Evolutionary conservation across 1,140 invertebrate species (phyloP).

Genomic region (Ips typographus): DNA sequence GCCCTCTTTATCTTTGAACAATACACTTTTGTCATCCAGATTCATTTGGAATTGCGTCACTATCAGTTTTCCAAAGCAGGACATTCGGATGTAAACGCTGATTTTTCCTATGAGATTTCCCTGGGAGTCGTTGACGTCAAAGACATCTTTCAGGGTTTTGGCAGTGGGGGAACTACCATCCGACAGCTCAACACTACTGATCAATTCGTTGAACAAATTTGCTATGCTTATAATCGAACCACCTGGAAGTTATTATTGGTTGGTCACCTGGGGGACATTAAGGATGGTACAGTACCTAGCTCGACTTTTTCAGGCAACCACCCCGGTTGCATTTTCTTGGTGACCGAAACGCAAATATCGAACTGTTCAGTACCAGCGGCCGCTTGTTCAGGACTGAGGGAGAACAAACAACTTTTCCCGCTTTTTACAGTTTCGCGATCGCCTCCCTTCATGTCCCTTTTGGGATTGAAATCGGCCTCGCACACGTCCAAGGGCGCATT

Average conservation of each 20-base stretch:
- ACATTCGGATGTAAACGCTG: conserved; percentile 60
- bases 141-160: conserved; percentile 61
- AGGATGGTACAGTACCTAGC: conserved; percentile 38
- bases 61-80: conserved; percentile 66
- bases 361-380: conserved; percentile 47
- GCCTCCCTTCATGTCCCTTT: conserved; percentile 44
- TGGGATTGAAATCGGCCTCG: conserved; percentile 55
- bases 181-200: conserved; percentile 37
- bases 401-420: conserved; percentile 60
- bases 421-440: conserved; percentile 54
- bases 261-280: background rate
- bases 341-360: conserved; percentile 53
- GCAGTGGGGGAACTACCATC: conserved; percentile 41
- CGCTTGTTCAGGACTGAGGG: conserved; percentile 49
- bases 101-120: conserved; percentile 56
- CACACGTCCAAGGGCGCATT: conserved; percentile 58
- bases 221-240: conserved; percentile 43
- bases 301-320: conserved; percentile 46
- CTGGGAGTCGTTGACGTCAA: conserved; percentile 55
- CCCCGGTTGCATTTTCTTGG: conserved; percentile 45
- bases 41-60: conserved; percentile 65
- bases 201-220: conserved; percentile 47
- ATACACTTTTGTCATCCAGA: conserved; percentile 49
- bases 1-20: conserved; percentile 51
- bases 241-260: conserved; percentile 6